phyloP scores from a whole-genome alignment of 1,140 invertebrate genomes.

The Drosophila tropicalis region DNA sequence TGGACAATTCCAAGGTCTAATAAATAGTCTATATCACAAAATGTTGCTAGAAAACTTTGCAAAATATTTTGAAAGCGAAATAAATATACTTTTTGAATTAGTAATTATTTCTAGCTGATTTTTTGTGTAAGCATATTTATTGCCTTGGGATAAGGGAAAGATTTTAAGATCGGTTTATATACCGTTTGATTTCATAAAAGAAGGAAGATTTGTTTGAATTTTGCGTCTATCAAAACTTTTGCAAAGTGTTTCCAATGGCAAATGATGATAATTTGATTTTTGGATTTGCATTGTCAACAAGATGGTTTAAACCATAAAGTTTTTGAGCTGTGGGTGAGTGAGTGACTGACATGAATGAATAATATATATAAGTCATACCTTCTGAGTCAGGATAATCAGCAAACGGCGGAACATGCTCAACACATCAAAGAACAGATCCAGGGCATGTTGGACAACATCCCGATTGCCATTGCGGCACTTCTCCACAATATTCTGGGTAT shows the following conservation, averaged over 20 bases:
- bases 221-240: conserved; percentile 30
- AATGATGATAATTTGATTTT: conserved; percentile 9
- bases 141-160: conserved; percentile 45
- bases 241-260: conserved; percentile 47
- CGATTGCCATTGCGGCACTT: conserved; percentile 94
- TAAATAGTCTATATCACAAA: conserved; percentile 73
- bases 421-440: conserved; percentile 97
- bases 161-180: conserved; percentile 26
- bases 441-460: conserved; percentile 95
- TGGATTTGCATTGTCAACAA: conserved; percentile 8
- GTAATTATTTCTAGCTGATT: conserved; percentile 17
- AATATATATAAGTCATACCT: conserved; percentile 85
- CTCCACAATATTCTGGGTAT: conserved; percentile 98
- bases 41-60: conserved; percentile 38
- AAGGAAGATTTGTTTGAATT: conserved; percentile 16
- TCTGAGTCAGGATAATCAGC: conserved; percentile 94
- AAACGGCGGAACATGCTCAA: conserved; percentile 95
- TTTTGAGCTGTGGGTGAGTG: conserved; percentile 63
- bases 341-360: conserved; percentile 13
- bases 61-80: conserved; percentile 32
- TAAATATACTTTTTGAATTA: neutral
- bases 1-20: conserved; percentile 35
- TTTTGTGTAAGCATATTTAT: conserved; percentile 78
- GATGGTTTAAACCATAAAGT: conserved; percentile 64
- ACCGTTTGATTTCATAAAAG: conserved; percentile 37